Evolutionary conservation across 2,113 vertebrate genomes (phyloP).

Genomic region (Odocoileus virginianus): DNA sequence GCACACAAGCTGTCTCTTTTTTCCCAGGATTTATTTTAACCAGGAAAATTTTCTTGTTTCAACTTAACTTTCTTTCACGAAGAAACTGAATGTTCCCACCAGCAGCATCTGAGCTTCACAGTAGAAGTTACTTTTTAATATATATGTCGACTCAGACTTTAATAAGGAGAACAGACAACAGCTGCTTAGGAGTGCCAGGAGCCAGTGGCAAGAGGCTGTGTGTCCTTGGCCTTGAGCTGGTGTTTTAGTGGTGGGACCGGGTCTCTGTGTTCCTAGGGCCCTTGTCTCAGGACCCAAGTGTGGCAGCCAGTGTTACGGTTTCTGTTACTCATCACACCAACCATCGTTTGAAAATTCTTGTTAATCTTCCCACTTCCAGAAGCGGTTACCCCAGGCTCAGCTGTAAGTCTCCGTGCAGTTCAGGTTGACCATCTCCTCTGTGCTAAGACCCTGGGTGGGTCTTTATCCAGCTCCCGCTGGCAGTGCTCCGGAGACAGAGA

Average conservation of each 20-base stretch:
- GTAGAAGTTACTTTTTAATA: neutral
- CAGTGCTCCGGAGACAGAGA: neutral
- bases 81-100: rapidly evolving
- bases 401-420: rapidly evolving
- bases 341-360: no score
- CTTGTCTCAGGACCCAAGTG: neutral
- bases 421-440: rapidly evolving
- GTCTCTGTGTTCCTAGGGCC: rapidly evolving
- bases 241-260: rapidly evolving
- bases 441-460: neutral
- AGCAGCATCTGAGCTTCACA: rapidly evolving
- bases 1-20: neutral
- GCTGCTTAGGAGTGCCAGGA: neutral
- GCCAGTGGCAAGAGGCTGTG: neutral
- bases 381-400: neutral
- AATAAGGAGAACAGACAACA: rapidly evolving
- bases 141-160: rapidly evolving
- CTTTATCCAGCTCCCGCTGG: neutral
- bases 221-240: neutral
- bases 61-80: neutral
- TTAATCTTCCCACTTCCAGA: neutral
- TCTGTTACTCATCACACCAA: neutral
- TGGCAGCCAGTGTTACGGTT: rapidly evolving
- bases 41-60: neutral
- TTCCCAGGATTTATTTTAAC: neutral